Evolutionary conservation across 2,797 vertebrate genomes (phyloP).

Genomic region (Peromyscus melanophrys): DNA sequence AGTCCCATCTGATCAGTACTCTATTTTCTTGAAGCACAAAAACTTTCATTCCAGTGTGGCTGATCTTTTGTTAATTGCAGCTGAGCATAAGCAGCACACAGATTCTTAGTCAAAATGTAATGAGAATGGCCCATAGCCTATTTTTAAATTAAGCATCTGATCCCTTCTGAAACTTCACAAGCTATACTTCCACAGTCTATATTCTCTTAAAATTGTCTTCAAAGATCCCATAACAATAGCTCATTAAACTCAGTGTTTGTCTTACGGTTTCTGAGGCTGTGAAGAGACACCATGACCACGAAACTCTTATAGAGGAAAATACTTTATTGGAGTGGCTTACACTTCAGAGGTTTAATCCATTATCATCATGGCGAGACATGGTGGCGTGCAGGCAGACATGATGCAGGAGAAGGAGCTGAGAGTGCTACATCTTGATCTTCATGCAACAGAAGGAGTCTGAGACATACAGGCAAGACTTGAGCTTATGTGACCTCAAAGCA

Average conservation of each 20-base stretch:
- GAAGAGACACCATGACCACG: no score
- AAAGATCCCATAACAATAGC: background rate
- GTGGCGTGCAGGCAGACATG: no score
- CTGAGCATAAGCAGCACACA: background rate
- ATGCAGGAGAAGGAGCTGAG: no score
- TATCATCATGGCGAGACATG: no score
- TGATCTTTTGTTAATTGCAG: background rate
- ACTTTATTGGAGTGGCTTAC: no score
- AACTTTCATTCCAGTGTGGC: background rate
- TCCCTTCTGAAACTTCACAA: background rate
- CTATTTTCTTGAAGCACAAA: background rate
- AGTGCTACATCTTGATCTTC: no score
- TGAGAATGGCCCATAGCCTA: background rate
- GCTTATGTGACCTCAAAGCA: no score
- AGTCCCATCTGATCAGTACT: background rate
- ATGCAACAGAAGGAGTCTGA: no score
- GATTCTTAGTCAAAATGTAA: background rate
- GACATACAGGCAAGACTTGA: no score
- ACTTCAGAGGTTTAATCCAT: no score
- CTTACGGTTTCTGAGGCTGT: no score
- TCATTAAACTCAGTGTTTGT: background rate
- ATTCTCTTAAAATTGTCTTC: background rate
- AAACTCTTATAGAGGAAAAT: no score
- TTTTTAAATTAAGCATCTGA: background rate
- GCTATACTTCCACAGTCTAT: background rate